Evolutionary conservation across 2,888 invertebrate genomes (phyloP).

Genomic region (Scaptomyza flava): DNA sequence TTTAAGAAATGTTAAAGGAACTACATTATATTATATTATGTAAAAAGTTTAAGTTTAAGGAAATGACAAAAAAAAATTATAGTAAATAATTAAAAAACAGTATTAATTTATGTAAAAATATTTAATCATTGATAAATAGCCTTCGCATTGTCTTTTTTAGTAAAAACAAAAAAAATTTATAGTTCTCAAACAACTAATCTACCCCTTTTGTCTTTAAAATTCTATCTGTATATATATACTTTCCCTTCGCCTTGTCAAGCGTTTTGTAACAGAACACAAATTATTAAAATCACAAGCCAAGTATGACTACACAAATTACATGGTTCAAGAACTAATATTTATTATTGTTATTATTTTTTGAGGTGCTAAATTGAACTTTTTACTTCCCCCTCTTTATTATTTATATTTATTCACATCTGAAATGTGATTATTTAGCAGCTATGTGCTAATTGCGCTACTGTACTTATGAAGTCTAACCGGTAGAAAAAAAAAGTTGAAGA

Average conservation of each 20-base stretch:
- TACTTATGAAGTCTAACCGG: conserved; percentile 16
- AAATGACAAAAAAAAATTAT: no score
- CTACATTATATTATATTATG: no score
- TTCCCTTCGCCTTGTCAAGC: conserved; percentile 41
- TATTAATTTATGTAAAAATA: no score
- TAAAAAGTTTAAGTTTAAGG: no score
- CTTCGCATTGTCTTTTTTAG: no score
- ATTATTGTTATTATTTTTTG: conserved; percentile 20
- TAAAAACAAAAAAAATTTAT: no score
- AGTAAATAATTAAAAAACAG: no score
- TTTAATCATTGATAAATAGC: no score
- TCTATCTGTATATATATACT: background rate
- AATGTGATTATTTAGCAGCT: conserved; percentile 53
- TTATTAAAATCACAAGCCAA: conserved; percentile 21
- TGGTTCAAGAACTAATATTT: conserved; percentile 38
- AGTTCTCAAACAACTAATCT: no score
- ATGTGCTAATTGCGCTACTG: conserved; percentile 63
- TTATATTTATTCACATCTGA: conserved; percentile 4
- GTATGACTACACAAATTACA: conserved; percentile 33
- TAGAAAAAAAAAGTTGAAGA: background rate
- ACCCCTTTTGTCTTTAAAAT: conserved; percentile 11
- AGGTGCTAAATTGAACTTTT: conserved; percentile 26
- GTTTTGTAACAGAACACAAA: conserved; percentile 7
- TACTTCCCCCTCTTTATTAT: background rate
- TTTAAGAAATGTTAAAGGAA: no score